Percentiles rank a stretch among this genome's conserved stretches.
These are phyloP conservation scores for Glandiceps talaboti DNA, from an alignment of 53 echinoderm and acorn worm species.

Conservation along the genomic window DNA sequence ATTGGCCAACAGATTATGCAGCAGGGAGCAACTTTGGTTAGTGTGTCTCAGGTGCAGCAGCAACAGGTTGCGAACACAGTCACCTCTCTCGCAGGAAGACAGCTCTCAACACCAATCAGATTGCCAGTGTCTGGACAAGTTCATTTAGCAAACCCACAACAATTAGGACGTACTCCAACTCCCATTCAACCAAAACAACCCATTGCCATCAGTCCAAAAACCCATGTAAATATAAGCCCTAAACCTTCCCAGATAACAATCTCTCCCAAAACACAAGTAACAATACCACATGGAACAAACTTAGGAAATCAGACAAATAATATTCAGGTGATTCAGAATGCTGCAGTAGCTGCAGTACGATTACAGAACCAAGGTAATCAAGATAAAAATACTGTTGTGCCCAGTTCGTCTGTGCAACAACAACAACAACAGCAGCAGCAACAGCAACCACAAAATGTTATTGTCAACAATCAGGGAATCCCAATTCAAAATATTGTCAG, in stretches of 20 bases:
- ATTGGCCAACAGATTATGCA: not conserved
- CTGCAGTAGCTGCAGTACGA: not conserved
- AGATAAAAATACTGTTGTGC: not conserved
- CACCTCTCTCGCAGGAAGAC: not conserved
- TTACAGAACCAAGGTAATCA: not conserved
- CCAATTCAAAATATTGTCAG: not conserved
- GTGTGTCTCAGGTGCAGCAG: not conserved
- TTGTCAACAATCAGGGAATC: not conserved
- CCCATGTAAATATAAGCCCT: not conserved
- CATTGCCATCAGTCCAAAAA: not conserved
- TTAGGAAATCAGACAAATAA: not conserved
- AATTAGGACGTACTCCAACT: not conserved
- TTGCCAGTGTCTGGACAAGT: not conserved
- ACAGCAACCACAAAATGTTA: slow-evolving; percentile 4
- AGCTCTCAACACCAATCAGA: not conserved
- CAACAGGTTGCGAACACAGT: not conserved
- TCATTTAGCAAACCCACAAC: not conserved
- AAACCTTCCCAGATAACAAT: not conserved
- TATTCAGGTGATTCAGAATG: not conserved
- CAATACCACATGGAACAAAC: not conserved
- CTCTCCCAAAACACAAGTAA: not conserved
- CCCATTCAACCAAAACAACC: not conserved
- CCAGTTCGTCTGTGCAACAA: not conserved
- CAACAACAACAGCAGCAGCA: slow-evolving; percentile 22
- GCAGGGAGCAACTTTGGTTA: not conserved